Evolutionary conservation across 1,140 invertebrate species (phyloP), one percentile per base, ranked within the genome.

Genomic region (Himalopsyche phryganea): DNA sequence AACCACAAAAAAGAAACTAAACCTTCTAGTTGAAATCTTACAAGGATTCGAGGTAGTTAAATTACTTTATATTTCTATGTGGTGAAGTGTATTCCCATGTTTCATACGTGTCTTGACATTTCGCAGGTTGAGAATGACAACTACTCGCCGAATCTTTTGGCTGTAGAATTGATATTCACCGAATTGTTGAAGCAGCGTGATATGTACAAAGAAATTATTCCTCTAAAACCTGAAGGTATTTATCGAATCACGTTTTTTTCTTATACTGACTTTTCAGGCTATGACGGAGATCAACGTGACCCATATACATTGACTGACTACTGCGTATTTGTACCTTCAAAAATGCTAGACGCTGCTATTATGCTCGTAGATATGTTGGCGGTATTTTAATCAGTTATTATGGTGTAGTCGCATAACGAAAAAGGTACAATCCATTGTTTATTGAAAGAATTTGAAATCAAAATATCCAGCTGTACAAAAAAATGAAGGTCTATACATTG

Each of bases 131-230:
- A 77, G 63, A 74, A 75, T 28, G 75, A 77, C 66, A 76, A 77
- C 65, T 74, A 73, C 58, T 74, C 72, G 38, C 73, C 81, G 41
- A 78, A 81, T 58, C 69, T 88, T 44, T 74, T 86, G 18, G 81
- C 84, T 10, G 66, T 87, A 56, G 86, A 88, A 70, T 78, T 85
- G 18, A 83, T 89, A 63, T 89, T 88, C 65, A 77, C 75, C 6
- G 83, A 84, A 65, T 63, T 88, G 33, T 64, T 89, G 1, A 84
- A 80, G 66, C 74, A 84, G n/a, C 72, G 81, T 15, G 79, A 81
- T 33, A 79, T 87, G 75, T 76, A 78, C 50, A 69, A 81, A 35
- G 79, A 84, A 69, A 74, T 82, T 28, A 65, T 77, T 2, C 80
- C 81, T 19, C 67, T 81, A 54, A 80, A 81, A 64, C 75, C 75